These are phyloP conservation scores for Philotrypesis tridentata DNA, from an alignment of 1,140 invertebrate species.

Conservation along the genomic window DNA sequence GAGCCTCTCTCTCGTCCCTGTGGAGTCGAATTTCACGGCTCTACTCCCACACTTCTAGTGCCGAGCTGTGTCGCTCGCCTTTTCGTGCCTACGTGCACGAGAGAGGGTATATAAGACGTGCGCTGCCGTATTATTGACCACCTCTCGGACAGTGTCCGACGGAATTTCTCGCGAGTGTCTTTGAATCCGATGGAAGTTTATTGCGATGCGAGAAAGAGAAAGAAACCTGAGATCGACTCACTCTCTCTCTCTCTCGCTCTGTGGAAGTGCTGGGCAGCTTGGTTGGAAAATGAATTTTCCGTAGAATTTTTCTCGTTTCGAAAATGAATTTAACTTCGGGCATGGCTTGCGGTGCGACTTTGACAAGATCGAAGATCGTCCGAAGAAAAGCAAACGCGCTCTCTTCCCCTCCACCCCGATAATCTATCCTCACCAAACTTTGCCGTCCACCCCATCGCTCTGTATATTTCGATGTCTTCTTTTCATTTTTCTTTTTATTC, in stretches of 20 bases:
- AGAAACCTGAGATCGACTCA: too few relatives aligned
- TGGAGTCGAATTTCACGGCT: conserved; percentile 47
- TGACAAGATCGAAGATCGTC: conserved; percentile 8
- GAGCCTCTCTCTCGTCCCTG: conserved; percentile 49
- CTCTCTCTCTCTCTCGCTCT: too few relatives aligned
- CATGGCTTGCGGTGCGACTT: conserved; percentile 6
- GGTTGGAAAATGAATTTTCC: conserved; percentile 19
- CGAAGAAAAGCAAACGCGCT: conserved; percentile 29
- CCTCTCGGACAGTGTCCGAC: conserved; percentile 6
- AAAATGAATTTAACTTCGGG: conserved; percentile 38
- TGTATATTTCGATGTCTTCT: not conserved
- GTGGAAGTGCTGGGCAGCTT: too few relatives aligned
- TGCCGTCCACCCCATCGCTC: not conserved
- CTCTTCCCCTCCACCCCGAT: not conserved
- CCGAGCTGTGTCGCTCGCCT: conserved; percentile 44
- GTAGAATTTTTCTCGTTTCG: conserved; percentile 44
- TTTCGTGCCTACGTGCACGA: not conserved
- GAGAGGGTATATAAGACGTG: not conserved
- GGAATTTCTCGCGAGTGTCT: conserved; percentile 28
- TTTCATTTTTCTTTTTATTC: not conserved
- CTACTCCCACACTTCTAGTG: not conserved
- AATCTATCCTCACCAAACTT: not conserved
- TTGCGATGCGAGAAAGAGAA: not conserved
- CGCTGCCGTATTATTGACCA: conserved; percentile 26
- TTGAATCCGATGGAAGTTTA: not conserved